Conservation (phyloP, 92 coral and sea anemone genomes). For the Scolanthus callimorphus region DNA sequence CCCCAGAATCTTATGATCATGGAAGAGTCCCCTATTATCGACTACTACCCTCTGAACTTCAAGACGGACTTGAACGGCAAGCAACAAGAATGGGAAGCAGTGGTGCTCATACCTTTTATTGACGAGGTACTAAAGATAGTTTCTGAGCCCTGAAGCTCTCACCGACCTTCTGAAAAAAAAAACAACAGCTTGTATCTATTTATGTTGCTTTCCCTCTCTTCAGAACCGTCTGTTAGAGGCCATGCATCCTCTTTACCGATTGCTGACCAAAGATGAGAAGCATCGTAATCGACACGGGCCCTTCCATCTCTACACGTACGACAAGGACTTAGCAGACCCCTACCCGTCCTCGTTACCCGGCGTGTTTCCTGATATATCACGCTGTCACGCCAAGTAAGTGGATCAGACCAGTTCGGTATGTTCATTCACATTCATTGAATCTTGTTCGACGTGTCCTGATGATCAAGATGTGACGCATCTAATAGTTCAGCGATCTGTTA, state of each 20-base stretch:
- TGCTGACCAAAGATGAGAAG: slow-evolving; percentile 66
- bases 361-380: slow-evolving; percentile 69
- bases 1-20: slow-evolving; percentile 88
- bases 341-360: slow-evolving; percentile 75
- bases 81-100: slow-evolving; percentile 99
- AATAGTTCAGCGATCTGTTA: too few species aligned
- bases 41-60: slow-evolving; percentile 85
- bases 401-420: background rate
- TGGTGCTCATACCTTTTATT: slow-evolving; percentile 91
- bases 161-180: too few species aligned
- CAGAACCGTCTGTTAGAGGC: slow-evolving; percentile 81
- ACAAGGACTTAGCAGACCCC: slow-evolving; percentile 36
- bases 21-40: slow-evolving; percentile 93
- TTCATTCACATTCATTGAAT: background rate
- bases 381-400: slow-evolving; percentile 77
- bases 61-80: slow-evolving; percentile 95
- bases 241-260: slow-evolving; percentile 73
- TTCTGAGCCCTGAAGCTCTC: too few species aligned
- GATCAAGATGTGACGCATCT: too few species aligned
- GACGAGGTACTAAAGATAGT: slow-evolving; percentile 77
- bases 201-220: too few species aligned
- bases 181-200: too few species aligned
- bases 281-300: slow-evolving; percentile 85
- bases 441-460: too few species aligned
- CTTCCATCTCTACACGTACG: slow-evolving; percentile 64